phyloP scores from a whole-genome alignment of 2,797 vertebrate genomes.

The Sebastes flavidus region DNA sequence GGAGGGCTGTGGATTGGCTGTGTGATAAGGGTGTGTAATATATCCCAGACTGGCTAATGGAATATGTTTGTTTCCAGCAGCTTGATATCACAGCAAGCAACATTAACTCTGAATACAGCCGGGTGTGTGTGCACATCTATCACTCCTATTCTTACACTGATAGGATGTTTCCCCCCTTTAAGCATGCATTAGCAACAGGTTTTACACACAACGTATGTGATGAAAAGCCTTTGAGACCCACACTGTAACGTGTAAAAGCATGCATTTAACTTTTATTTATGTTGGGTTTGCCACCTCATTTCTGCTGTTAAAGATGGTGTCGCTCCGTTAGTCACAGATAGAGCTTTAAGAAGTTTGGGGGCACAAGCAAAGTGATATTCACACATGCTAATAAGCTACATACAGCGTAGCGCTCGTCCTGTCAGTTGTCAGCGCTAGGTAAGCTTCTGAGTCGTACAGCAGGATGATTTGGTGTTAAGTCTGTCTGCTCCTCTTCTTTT shows the following conservation, averaged over 20 bases:
- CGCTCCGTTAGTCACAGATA: conserved; percentile 45
- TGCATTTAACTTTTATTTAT: conserved; percentile 18
- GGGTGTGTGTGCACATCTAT: conserved; percentile 20
- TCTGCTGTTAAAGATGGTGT: conserved; percentile 23
- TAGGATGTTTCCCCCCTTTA: conserved; percentile 1
- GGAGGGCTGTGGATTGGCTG: conserved; percentile 45
- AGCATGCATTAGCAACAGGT: conserved; percentile 49
- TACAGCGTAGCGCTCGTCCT: conserved; percentile 24
- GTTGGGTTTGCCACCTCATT: neutral
- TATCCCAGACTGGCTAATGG: conserved; percentile 55
- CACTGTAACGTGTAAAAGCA: neutral
- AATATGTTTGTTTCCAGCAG: conserved; percentile 63
- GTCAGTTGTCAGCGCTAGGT: conserved; percentile 70
- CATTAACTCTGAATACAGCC: conserved; percentile 50
- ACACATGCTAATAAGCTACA: conserved; percentile 65
- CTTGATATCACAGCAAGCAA: conserved; percentile 57
- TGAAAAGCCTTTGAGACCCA: conserved; percentile 17
- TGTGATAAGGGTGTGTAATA: conserved; percentile 49
- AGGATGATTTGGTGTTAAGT: conserved; percentile 77
- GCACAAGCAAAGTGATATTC: conserved; percentile 59
- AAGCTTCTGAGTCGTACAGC: conserved; percentile 67
- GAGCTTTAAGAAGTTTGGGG: conserved; percentile 47
- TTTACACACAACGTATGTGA: conserved; percentile 8
- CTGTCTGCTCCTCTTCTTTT: conserved; percentile 61
- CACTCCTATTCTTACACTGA: conserved; percentile 12